Conservation (phyloP, 2,888 invertebrate species). For the Willowsia nigromaculata region DNA sequence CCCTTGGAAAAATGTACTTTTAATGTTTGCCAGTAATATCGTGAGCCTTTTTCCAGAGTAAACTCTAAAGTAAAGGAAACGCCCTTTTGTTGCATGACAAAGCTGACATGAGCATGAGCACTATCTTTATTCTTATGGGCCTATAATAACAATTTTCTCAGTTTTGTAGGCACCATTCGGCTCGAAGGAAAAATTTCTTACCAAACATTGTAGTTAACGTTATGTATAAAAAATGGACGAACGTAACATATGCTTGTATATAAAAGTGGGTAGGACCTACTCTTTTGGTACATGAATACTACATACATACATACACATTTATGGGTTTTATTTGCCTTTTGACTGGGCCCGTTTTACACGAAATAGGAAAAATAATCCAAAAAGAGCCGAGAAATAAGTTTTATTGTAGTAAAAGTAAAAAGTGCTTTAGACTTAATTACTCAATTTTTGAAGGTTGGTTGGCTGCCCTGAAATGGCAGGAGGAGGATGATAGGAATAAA, state of each 20-base stretch:
- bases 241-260: not conserved
- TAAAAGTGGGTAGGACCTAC: slow-evolving; percentile 6
- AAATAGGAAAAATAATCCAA: not conserved
- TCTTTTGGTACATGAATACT: not conserved
- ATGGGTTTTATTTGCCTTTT: no score
- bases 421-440: slow-evolving; percentile 55
- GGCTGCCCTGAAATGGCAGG: slow-evolving; percentile 10
- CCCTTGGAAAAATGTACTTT: slow-evolving; percentile 61
- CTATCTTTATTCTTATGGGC: slow-evolving; percentile 39
- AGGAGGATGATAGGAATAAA: slow-evolving; percentile 18
- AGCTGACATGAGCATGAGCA: slow-evolving; percentile 66
- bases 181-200: not conserved
- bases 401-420: slow-evolving; percentile 3
- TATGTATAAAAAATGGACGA: slow-evolving; percentile 11
- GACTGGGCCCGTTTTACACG: no score
- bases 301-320: not conserved
- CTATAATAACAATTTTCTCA: slow-evolving; percentile 23
- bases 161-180: slow-evolving; percentile 4
- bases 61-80: slow-evolving; percentile 46
- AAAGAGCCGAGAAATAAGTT: not conserved
- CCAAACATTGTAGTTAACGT: not conserved
- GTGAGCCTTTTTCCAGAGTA: slow-evolving; percentile 45
- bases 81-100: slow-evolving; percentile 70
- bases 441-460: slow-evolving; percentile 64
- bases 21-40: slow-evolving; percentile 36